phyloP scores from a whole-genome alignment of 2,888 invertebrate species.

The Caenorhabditis sulstoni region DNA sequence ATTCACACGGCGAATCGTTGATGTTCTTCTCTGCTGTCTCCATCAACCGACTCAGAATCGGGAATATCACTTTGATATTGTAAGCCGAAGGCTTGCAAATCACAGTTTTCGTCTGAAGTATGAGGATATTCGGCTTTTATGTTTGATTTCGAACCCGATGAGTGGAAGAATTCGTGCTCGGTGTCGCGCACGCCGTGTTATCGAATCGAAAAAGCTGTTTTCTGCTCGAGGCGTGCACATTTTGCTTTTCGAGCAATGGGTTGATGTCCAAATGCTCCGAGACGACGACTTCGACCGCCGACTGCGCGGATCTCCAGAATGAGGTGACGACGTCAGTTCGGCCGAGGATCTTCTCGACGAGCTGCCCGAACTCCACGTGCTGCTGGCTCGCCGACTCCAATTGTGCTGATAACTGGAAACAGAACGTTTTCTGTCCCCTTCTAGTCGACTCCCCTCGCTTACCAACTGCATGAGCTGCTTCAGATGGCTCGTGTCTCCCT shows the following conservation, averaged over 20 bases:
- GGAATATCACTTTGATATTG: conserved; percentile 86
- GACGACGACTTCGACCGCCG: conserved; percentile 71
- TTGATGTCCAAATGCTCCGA: conserved; percentile 77
- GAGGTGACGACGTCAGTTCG: conserved; percentile 50
- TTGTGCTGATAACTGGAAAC: conserved; percentile 65
- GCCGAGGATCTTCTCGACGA: conserved; percentile 57
- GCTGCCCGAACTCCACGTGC: conserved; percentile 58
- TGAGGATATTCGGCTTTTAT: conserved; percentile 1
- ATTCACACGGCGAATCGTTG: conserved; percentile 64
- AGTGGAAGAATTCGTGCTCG: conserved; percentile 50
- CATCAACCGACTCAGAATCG: conserved; percentile 89
- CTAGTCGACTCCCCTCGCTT: background rate
- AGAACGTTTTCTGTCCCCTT: no score
- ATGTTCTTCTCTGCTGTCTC: conserved; percentile 87
- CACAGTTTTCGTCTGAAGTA: conserved; percentile 69
- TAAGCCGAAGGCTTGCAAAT: conserved; percentile 85
- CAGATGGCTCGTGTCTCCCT: conserved; percentile 70
- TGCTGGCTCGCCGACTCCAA: conserved; percentile 63
- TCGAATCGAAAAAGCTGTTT: conserved; percentile 75
- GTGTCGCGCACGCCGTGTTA: conserved; percentile 70
- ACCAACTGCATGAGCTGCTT: conserved; percentile 74
- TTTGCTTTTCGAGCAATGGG: conserved; percentile 61
- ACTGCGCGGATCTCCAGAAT: conserved; percentile 75
- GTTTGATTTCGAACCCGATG: conserved; percentile 35
- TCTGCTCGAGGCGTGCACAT: conserved; percentile 21